phyloP scores from a whole-genome alignment of 2,888 invertebrate genomes.

The Aspidiotus destructor region DNA sequence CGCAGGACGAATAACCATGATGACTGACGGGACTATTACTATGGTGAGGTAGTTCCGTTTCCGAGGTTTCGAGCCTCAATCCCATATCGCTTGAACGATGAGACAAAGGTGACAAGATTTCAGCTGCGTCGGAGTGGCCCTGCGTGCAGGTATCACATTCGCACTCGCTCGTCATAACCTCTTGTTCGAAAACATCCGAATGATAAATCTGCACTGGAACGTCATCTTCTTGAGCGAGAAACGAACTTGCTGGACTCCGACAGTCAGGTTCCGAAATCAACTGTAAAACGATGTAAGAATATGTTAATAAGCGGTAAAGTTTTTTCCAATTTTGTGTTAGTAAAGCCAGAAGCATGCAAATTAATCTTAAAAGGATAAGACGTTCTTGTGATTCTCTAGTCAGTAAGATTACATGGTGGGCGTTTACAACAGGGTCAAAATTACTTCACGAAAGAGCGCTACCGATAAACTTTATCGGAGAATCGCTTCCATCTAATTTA shows the following conservation, averaged over 20 bases:
- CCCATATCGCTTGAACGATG: conserved; percentile 11
- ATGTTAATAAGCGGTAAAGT: too few species aligned
- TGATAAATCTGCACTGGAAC: conserved; percentile 3
- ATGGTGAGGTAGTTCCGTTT: conserved; percentile 8
- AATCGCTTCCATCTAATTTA: too few species aligned
- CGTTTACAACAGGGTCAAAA: too few species aligned
- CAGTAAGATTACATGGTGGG: too few species aligned
- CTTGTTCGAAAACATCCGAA: conserved; percentile 5
- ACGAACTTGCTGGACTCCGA: too few species aligned
- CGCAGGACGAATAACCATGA: conserved; percentile 25
- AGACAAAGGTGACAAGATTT: neutral
- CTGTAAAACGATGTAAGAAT: neutral
- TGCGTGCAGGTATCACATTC: conserved; percentile 9
- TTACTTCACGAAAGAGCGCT: too few species aligned
- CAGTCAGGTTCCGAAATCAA: neutral
- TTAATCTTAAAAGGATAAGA: too few species aligned
- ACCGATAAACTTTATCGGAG: too few species aligned
- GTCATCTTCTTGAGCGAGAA: conserved; percentile 5
- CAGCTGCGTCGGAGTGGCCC: neutral
- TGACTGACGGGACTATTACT: conserved; percentile 12
- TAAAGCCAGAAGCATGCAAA: too few species aligned
- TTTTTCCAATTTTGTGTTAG: too few species aligned
- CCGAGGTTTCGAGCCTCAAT: conserved; percentile 13
- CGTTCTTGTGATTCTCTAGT: too few species aligned
- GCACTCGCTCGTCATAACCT: conserved; percentile 14